Evolutionary conservation across 2,113 vertebrate species (phyloP).

Genomic region (Psammodynastes pulverulentus): DNA sequence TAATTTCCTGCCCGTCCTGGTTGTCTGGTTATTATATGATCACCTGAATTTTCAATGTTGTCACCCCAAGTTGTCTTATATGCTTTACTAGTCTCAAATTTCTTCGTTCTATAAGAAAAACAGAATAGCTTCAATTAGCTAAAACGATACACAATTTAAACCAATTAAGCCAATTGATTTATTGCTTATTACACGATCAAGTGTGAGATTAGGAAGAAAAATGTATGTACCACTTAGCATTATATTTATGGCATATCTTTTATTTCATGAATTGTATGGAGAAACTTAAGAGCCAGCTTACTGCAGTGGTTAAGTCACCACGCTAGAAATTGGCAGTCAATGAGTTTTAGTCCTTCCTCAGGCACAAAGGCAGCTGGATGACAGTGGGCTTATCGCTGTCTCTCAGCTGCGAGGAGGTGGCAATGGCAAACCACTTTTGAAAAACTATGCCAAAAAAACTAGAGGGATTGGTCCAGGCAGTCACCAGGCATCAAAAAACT

Average conservation of each 20-base stretch:
- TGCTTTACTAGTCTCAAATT: slow-evolving; percentile 80
- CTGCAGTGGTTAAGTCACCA: background rate
- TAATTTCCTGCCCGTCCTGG: slow-evolving; percentile 72
- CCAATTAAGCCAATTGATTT: background rate
- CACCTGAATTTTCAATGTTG: slow-evolving; percentile 63
- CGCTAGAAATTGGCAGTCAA: background rate
- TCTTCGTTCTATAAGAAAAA: slow-evolving; percentile 73
- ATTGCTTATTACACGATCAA: background rate
- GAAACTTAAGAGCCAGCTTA: background rate
- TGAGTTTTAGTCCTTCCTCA: background rate
- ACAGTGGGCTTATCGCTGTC: background rate
- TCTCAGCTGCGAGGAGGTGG: background rate
- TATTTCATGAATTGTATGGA: background rate
- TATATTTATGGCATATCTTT: background rate
- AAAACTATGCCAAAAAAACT: background rate
- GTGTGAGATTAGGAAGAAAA: background rate
- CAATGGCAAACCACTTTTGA: background rate
- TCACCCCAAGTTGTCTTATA: slow-evolving; percentile 88
- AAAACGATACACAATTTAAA: background rate
- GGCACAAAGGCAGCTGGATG: background rate
- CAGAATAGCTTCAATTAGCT: background rate
- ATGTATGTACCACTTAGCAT: background rate
- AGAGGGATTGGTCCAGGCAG: background rate
- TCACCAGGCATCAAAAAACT: background rate
- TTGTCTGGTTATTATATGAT: slow-evolving; percentile 80